These are phyloP conservation scores for Mamestra configurata DNA, from an alignment of 1,140 invertebrate genomes.

Conservation along the genomic window DNA sequence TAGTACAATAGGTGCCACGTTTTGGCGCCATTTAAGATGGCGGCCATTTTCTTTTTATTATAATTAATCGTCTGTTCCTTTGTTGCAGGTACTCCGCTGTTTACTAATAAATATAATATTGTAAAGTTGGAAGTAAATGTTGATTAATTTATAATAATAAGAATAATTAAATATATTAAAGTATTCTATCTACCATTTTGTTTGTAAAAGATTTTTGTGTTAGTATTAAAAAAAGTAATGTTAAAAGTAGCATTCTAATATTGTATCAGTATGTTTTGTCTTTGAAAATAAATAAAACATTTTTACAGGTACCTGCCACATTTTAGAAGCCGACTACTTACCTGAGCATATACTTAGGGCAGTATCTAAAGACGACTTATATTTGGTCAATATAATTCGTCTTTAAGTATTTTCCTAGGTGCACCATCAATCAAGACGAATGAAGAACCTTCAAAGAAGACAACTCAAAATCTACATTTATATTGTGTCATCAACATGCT, in stretches of 20 bases:
- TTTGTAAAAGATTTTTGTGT: too few species aligned
- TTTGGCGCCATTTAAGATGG: conserved; percentile 39
- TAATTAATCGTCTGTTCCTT: conserved; percentile 54
- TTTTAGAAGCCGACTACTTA: too few species aligned
- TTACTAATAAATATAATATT: not conserved
- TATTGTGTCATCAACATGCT: conserved; percentile 65
- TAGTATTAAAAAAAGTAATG: too few species aligned
- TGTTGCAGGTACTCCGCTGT: conserved; percentile 54
- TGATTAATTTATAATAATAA: too few species aligned
- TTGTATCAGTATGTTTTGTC: too few species aligned
- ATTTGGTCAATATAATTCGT: too few species aligned
- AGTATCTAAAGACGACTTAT: too few species aligned
- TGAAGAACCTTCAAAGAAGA: not conserved
- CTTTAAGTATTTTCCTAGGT: not conserved
- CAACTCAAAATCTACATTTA: conserved; percentile 63
- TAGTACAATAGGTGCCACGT: conserved; percentile 41
- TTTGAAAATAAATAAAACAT: too few species aligned
- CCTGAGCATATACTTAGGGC: too few species aligned
- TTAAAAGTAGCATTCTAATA: not conserved
- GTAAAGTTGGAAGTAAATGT: conserved; percentile 4
- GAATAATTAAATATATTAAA: too few species aligned
- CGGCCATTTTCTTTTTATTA: conserved; percentile 31
- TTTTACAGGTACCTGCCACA: too few species aligned
- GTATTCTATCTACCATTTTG: too few species aligned
- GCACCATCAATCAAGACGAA: not conserved